These are phyloP conservation scores for Drosophila meridiana DNA, from an alignment of 2,888 invertebrate genomes.

Conservation along the genomic window DNA sequence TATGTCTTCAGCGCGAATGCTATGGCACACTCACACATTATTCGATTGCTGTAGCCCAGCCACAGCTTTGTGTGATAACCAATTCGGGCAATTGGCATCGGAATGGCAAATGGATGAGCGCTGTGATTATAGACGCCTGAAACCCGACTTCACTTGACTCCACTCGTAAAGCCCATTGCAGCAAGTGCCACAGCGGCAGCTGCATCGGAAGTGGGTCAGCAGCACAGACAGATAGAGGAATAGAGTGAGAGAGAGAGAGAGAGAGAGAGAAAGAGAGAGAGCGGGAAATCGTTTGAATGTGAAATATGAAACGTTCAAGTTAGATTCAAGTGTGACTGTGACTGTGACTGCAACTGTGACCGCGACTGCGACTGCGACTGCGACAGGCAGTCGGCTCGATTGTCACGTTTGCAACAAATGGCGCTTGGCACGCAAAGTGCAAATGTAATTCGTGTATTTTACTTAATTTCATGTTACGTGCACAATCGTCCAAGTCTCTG, in stretches of 20 bases:
- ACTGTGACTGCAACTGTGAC: conserved; percentile 11
- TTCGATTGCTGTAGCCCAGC: conserved; percentile 9
- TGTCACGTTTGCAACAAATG: conserved; percentile 81
- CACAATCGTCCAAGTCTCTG: conserved; percentile 77
- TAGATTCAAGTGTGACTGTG: conserved; percentile 5
- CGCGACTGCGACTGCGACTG: conserved; percentile 14
- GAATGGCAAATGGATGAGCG: conserved; percentile 47
- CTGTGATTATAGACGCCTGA: conserved; percentile 39
- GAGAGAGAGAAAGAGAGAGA: conserved; percentile 18
- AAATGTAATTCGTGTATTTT: conserved; percentile 81
- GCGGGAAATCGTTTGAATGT: conserved; percentile 27
- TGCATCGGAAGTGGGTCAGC: conserved; percentile 26
- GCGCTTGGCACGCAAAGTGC: conserved; percentile 80
- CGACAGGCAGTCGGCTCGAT: conserved; percentile 52
- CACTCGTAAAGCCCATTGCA: conserved; percentile 11
- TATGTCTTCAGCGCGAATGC: not conserved
- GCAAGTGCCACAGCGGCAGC: conserved; percentile 13
- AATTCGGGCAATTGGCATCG: conserved; percentile 26
- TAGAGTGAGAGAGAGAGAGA: not conserved
- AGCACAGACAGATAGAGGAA: conserved; percentile 10
- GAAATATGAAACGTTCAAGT: conserved; percentile 56
- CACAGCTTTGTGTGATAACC: conserved; percentile 10
- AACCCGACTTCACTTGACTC: conserved; percentile 6
- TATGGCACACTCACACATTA: not conserved
- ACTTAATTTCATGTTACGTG: conserved; percentile 80